Base-by-base conservation (phyloP, 2,113 vertebrate species). In the Myotis yumanensis region DNA sequence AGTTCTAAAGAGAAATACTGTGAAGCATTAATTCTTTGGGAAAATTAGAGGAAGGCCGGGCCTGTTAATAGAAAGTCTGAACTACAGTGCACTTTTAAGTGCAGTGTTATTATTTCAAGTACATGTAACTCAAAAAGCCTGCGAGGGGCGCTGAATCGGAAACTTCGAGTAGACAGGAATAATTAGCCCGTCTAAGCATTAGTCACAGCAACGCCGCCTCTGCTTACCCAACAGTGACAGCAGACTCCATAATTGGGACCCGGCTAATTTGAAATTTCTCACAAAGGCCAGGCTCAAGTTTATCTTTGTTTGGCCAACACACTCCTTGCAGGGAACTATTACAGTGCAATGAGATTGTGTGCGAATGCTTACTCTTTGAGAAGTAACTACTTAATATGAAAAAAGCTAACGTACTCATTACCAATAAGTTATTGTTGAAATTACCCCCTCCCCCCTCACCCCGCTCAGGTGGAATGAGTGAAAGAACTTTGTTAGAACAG, bases 51-150 rank as follows among this genome's bases (percentile, higher is more conserved):
- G 82, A 90, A 86, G n/a, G 52, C 40, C 25, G 77, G 32, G 43
- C 54, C 66, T 51, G 90, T 94, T 87, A 93, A 86, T 93, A 93
- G 93, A 86, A 79, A 90, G 43, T 72, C 72, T 94, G 73, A 93
- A 90, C 92, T 95, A 64, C 43, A 93, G 73, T 77, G 89, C 89
- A 86, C 73, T 93, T 91, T 76, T 80, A 91, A 76, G 51, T 43
- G 4, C 46, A 88, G 18, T 87, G 43, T 87, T 95, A 66, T 59
- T 91, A 95, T 82, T 89, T 96, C 75, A 88, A 91, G 75, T 89
- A 37, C 57, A 54, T 71, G 69, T 68, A 88, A 83, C 28, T 87
- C 89, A 82, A 73, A 93, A 80, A 66, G 90, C 79, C 57, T 90
- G 59, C 62, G 32, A 96, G 35, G 40, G 51, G 25, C 82, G 80